Evolutionary conservation across 2,797 vertebrate genomes (phyloP).

Genomic region (Euthynnus affinis): DNA sequence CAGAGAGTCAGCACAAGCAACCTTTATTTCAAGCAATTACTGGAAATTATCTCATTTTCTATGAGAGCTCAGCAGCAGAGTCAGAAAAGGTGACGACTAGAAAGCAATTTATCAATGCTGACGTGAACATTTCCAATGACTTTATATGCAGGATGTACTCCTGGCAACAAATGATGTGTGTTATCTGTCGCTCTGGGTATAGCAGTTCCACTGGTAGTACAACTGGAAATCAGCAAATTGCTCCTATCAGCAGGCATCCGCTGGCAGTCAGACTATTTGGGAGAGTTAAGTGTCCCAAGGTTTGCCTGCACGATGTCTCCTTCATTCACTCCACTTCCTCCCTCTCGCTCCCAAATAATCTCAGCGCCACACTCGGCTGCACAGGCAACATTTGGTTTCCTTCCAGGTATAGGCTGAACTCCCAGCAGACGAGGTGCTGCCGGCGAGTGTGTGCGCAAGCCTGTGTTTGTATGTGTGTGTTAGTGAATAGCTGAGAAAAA

Average conservation of each 20-base stretch:
- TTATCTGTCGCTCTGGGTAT: constrained; percentile 22
- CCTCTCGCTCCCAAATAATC: constrained; percentile 53
- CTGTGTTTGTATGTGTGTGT: background rate
- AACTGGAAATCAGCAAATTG: constrained; percentile 34
- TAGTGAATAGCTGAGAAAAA: background rate
- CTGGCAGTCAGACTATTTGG: constrained; percentile 44
- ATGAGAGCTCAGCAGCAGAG: constrained; percentile 1
- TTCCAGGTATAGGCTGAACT: constrained; percentile 45
- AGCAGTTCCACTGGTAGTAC: constrained; percentile 13
- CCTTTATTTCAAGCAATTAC: constrained; percentile 15
- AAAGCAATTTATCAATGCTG: constrained; percentile 28
- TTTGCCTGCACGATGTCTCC: constrained; percentile 17
- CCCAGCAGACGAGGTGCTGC: constrained; percentile 30
- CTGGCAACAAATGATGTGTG: constrained; percentile 14
- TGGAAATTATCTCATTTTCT: constrained; percentile 49
- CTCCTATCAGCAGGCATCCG: constrained; percentile 34
- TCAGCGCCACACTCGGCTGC: constrained; percentile 51
- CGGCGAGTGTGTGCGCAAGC: background rate
- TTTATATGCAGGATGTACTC: constrained; percentile 26
- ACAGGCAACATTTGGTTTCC: constrained; percentile 57
- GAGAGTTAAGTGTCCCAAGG: constrained; percentile 11
- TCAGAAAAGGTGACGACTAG: constrained; percentile 26
- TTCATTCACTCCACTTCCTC: constrained; percentile 21
- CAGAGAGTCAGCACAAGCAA: constrained; percentile 25
- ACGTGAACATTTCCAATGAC: constrained; percentile 22